Percentiles rank a stretch among this genome's conserved stretches.
These are phyloP conservation scores for Harmothoe impar DNA, from an alignment of 2,888 invertebrate species.

Conservation along the genomic window DNA sequence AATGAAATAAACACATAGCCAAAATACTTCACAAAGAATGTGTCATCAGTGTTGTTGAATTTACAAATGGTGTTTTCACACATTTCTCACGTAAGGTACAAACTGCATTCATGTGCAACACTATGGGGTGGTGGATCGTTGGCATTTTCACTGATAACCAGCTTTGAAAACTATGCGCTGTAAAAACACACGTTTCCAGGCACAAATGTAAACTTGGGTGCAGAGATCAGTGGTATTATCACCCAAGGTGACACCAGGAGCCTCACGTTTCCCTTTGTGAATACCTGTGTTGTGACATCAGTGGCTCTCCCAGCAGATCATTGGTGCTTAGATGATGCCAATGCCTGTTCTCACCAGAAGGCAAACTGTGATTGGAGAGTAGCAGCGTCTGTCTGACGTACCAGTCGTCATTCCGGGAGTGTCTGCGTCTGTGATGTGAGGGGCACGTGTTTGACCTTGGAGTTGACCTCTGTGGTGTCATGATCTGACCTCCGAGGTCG, in stretches of 20 bases:
- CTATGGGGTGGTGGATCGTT: no score
- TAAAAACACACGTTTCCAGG: no score
- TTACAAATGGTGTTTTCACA: no score
- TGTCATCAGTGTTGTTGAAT: no score
- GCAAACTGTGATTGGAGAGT: background rate
- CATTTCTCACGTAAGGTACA: no score
- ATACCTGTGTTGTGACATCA: constrained; percentile 5
- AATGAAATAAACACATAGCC: no score
- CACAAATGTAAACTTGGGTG: no score
- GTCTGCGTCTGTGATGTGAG: constrained; percentile 14
- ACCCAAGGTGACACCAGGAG: background rate
- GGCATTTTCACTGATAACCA: no score
- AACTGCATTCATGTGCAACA: no score
- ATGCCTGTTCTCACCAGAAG: no score
- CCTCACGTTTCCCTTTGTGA: background rate
- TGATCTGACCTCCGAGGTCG: background rate
- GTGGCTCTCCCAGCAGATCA: background rate
- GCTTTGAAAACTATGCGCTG: no score
- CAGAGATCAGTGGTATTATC: background rate
- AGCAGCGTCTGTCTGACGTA: background rate
- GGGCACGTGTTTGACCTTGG: constrained; percentile 35
- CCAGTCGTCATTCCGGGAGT: background rate
- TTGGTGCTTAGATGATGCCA: background rate
- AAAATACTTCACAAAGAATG: no score
- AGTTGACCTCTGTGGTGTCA: constrained; percentile 22